Evolutionary conservation across 2,113 vertebrate species (phyloP).

Genomic region (Cryptomyrus ogoouensis): DNA sequence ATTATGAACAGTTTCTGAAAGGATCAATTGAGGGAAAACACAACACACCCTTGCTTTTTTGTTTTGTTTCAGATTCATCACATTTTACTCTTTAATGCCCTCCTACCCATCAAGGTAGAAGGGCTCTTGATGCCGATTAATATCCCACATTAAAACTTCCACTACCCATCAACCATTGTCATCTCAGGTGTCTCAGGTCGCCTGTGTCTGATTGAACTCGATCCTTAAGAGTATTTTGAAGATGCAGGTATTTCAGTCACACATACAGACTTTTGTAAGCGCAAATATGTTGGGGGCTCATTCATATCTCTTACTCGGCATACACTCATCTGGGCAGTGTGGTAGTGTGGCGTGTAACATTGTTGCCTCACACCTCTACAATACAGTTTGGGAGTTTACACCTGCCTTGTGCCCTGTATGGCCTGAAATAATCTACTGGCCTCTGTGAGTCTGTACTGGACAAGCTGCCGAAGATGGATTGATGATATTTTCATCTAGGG

Average conservation of each 20-base stretch:
- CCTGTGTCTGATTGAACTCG: neutral
- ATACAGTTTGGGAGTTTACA: neutral
- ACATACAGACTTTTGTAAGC: neutral
- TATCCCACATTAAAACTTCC: neutral
- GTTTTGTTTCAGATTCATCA: constrained; percentile 39
- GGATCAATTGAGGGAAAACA: constrained; percentile 65
- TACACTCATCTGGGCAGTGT: neutral
- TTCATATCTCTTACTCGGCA: neutral
- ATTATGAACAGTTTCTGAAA: constrained; percentile 86
- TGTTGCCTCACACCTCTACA: neutral
- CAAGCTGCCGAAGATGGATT: neutral
- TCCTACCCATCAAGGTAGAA: neutral
- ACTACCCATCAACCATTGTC: neutral
- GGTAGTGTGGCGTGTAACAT: neutral
- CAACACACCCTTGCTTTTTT: constrained; percentile 63
- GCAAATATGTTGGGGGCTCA: neutral
- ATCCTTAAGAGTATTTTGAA: neutral
- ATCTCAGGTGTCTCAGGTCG: neutral
- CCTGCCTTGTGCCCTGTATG: neutral
- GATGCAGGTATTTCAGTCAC: neutral
- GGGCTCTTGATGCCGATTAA: neutral
- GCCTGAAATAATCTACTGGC: neutral
- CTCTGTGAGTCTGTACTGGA: neutral
- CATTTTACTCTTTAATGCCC: neutral
- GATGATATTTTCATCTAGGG: neutral